Percentiles rank a stretch among this genome's conserved stretches.
Evolutionary conservation across 2,797 vertebrate species (phyloP).

Genomic region (Argyrosomus regius): DNA sequence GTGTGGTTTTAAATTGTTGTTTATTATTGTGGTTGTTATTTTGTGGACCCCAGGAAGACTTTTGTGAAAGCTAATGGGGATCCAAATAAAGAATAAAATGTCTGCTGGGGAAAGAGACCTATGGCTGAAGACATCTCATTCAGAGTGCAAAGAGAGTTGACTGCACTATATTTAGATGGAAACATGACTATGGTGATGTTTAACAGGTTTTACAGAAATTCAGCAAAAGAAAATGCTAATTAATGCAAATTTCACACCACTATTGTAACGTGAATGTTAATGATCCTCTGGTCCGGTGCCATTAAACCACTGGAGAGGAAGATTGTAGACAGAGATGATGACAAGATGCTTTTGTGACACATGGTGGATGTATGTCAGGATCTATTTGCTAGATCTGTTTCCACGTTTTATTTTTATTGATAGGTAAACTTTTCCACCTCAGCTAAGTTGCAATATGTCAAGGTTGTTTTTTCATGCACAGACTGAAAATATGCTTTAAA

Average conservation of each 20-base stretch:
- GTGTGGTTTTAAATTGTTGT: too few species aligned
- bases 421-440: not conserved
- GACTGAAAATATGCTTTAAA: not conserved
- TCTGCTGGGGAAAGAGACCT: too few species aligned
- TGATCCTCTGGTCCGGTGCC: not conserved
- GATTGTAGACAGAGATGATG: not conserved
- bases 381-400: not conserved
- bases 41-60: too few species aligned
- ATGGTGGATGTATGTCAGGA: not conserved
- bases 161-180: too few species aligned
- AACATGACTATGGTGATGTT: not conserved
- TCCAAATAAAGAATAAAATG: too few species aligned
- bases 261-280: not conserved
- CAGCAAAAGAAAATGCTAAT: not conserved
- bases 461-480: not conserved
- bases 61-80: too few species aligned
- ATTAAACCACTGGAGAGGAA: not conserved
- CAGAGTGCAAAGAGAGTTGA: not conserved
- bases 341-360: not conserved
- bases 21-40: too few species aligned
- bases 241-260: not conserved
- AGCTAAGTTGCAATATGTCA: not conserved
- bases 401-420: not conserved
- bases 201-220: not conserved
- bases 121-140: too few species aligned